Evolutionary conservation across 2,113 vertebrate genomes (phyloP), one percentile per base, ranked within the genome.

Genomic region (Pica pica): DNA sequence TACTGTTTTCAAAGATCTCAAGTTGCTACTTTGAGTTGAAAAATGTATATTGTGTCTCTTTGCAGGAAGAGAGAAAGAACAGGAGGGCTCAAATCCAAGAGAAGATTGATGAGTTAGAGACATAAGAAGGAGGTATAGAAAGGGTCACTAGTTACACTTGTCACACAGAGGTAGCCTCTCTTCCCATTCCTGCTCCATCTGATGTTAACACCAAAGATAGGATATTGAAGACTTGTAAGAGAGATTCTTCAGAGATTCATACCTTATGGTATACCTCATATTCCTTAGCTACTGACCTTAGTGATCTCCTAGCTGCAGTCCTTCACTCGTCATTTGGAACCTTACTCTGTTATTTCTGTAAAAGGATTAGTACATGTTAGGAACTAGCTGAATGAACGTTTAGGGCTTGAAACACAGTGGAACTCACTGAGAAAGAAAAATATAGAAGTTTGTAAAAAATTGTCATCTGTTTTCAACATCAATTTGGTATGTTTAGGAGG

Each of bases 41-140:
- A 59, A 28, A 8, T 4, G 3, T 44, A 41, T 37, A 37, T 59
- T 0, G 0, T 60, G 10, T 28, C 3, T 87, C 1, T 9, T 6
- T 56, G 14, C 44, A 68, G 47, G 44, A 63, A 57, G 14, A 71
- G 11, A 86, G 41, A 69, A 52, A 35, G 28, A 68, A 31, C 44
- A 56, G 19, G 41, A 71, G 2, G 2, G 2, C 33, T 89, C 19
- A 61, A 91, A 77, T 42, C 11, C 10, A 39, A 74, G 12, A 46
- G 20, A 59, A 67, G 8, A 5, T 2, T 68, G 41, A 63, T 59
- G 7, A 14, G 13, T 49, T 71, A 76, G 26, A 59, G 35, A 27
- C 19, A 77, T 60, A 71, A 59, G 30, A 13, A 56, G 42, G 37
- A 60, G 27, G 10, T 19, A 60, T 11, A 61, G 59, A 73, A 92